phyloP scores from a whole-genome alignment of 2,888 invertebrate genomes.

The Ochlodes sylvanus region DNA sequence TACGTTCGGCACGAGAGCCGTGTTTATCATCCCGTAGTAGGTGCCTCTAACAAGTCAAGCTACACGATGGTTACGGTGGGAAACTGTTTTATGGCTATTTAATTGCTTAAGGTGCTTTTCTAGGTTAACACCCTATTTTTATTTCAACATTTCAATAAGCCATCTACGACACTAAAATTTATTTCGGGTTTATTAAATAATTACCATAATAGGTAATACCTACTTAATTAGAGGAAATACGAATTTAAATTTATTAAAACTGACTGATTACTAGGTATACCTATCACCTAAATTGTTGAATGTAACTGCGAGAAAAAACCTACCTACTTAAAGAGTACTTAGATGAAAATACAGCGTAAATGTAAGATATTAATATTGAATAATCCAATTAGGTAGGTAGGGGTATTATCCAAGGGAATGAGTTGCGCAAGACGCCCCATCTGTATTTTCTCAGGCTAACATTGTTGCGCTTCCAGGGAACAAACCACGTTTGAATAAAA shows the following conservation, averaged over 20 bases:
- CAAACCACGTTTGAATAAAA: constrained; percentile 63
- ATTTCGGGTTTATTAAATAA: neutral
- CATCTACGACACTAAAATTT: constrained; percentile 8
- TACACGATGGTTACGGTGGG: constrained; percentile 74
- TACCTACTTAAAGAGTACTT: constrained; percentile 37
- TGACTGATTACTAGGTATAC: too few species aligned
- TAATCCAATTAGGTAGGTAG: constrained; percentile 68
- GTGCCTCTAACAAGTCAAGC: constrained; percentile 61
- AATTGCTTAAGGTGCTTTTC: constrained; percentile 61
- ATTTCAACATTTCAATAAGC: neutral
- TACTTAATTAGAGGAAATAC: too few species aligned
- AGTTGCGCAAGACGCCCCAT: constrained; percentile 62
- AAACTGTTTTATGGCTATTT: constrained; percentile 74
- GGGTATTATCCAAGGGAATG: constrained; percentile 54
- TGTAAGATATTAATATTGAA: constrained; percentile 75
- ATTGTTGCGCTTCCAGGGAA: constrained; percentile 67
- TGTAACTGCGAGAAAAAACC: too few species aligned
- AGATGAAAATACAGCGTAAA: constrained; percentile 56
- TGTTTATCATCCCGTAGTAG: constrained; percentile 77
- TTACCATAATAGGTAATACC: neutral
- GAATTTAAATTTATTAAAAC: too few species aligned
- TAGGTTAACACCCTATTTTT: constrained; percentile 48
- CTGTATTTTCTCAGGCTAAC: constrained; percentile 56
- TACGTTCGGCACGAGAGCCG: constrained; percentile 80
- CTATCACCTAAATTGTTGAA: too few species aligned